Conservation (phyloP, 1,140 invertebrate species). For the Atta colombica region DNA sequence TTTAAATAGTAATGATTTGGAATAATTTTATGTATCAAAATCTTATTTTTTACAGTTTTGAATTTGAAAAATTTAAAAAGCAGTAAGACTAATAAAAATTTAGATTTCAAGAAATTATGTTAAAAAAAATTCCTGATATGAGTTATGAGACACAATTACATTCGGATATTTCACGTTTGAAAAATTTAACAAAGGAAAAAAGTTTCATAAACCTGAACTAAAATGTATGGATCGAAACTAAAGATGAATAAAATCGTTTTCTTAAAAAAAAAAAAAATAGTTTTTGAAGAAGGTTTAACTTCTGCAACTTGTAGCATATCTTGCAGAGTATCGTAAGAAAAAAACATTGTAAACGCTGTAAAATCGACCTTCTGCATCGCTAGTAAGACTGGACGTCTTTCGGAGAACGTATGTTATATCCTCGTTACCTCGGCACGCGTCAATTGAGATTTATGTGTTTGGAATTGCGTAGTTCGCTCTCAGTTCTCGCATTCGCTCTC, state of each 20-base stretch:
- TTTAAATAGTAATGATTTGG: too few relatives aligned
- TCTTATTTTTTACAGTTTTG: too few relatives aligned
- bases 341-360: background rate
- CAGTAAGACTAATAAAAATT: too few relatives aligned
- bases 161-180: background rate
- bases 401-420: conserved; percentile 44
- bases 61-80: too few relatives aligned
- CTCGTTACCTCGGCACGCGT: conserved; percentile 65
- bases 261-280: background rate
- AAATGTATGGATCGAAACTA: background rate
- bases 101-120: too few relatives aligned
- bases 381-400: conserved; percentile 33
- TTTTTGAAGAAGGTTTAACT: background rate
- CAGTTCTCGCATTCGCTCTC: background rate
- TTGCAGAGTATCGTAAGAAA: background rate
- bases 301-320: background rate
- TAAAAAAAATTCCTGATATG: too few relatives aligned
- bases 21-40: too few relatives aligned
- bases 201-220: background rate
- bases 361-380: conserved; percentile 3
- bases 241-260: background rate
- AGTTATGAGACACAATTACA: background rate
- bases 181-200: background rate
- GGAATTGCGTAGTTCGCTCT: conserved; percentile 47
- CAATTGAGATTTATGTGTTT: conserved; percentile 70